Conservation (phyloP, 2,113 vertebrate genomes). For the Elanoides forficatus region DNA sequence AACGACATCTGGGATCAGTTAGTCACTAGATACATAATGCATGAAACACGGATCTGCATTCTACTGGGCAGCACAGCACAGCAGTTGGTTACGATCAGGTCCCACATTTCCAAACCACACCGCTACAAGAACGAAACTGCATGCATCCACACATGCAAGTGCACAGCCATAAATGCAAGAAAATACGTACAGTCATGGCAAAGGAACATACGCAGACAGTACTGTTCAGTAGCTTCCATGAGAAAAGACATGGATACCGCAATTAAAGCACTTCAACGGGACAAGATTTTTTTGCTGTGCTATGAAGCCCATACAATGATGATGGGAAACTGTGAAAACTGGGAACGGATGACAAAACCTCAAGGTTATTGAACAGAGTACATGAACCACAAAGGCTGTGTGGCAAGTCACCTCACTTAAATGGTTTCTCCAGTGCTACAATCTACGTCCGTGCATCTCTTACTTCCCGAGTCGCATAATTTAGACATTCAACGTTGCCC, state of each 20-base stretch:
- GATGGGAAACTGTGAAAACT: not conserved
- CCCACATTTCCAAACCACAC: not conserved
- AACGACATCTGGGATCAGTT: not conserved
- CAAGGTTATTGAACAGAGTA: not conserved
- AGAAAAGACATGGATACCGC: not conserved
- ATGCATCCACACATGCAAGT: fast-evolving
- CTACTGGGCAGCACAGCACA: not conserved
- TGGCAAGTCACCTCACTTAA: not conserved
- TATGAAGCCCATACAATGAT: fast-evolving
- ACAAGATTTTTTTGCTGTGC: not conserved
- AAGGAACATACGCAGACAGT: fast-evolving
- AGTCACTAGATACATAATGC: not conserved
- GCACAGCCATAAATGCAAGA: fast-evolving
- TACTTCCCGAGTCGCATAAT: fast-evolving
- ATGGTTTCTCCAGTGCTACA: not conserved
- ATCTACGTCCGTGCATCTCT: fast-evolving
- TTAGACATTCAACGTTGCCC: fast-evolving
- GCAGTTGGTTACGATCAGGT: not conserved
- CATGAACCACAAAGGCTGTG: not conserved
- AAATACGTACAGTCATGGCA: fast-evolving
- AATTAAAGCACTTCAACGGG: not conserved
- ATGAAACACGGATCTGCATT: fast-evolving
- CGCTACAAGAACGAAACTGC: fast-evolving
- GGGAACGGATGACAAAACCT: not conserved
- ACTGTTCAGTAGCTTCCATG: not conserved